Base-by-base conservation (phyloP, 2,888 invertebrate genomes). In the Hartigia nigra region DNA sequence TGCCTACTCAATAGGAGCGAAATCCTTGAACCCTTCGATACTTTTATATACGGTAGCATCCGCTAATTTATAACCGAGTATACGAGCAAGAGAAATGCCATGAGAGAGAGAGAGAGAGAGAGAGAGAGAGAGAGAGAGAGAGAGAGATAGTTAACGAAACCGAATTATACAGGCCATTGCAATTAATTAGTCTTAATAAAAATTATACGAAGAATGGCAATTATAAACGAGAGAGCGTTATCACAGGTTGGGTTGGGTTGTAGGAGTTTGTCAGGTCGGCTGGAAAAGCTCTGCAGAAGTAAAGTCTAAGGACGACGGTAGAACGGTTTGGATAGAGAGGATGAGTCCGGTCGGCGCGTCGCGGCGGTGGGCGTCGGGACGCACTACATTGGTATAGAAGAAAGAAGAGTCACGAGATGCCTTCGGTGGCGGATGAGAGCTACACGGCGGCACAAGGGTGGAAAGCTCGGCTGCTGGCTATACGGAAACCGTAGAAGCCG, bases 111-210 rank as follows among this genome's bases (percentile, higher is more conserved):
- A 37, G 37, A 9, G 23, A 23, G 23, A 55, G 55, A 55, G 55
- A 9, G 55, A 23, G 12, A 37, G 12, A 37, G 37, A 9, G 23
- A 23, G 23, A 55, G 55, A 55, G 55, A 9, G 55, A 23, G 12
- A 37, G 12, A 37, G 37, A 9, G 23, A 23, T 55, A 55, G 55
- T 55, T 55, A 75, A 36, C 32, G 70, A 81, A 88, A 87, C 83
- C 82, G 84, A 89, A 90, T 90, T 89, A 90, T 89, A 88, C 89
- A 86, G 86, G 85, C 88, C 87, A 87, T 89, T 89, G 89, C 90
- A 89, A 91, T 91, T 91, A 90, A 91, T 91, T 91, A 91, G 90
- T 87, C 90, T 90, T 89, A 90, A 90, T 90, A 90, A 90, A 90
- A 91, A 91, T 91, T 90, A 90, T 90, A 87, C 86, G 86, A 88